Conservation (phyloP, 2,888 invertebrate species). For the Callyntrura sp. region DNA sequence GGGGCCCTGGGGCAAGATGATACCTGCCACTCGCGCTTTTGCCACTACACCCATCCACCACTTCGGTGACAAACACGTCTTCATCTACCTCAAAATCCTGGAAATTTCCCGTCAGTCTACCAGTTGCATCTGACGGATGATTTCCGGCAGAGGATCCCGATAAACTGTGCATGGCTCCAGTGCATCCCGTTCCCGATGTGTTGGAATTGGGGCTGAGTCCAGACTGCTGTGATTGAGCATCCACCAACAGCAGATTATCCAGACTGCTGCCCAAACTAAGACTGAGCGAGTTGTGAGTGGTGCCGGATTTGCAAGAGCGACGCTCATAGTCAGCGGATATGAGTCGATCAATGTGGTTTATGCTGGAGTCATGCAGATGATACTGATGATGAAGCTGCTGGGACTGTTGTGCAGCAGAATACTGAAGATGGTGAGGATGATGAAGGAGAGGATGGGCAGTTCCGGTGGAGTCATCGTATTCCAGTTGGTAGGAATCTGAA, state of each 20-base stretch:
- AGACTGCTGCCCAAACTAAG: constrained; percentile 81
- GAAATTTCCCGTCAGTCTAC: constrained; percentile 68
- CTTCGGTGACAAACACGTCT: constrained; percentile 81
- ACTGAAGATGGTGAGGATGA: constrained; percentile 23
- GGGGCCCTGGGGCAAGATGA: neutral
- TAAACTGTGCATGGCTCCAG: constrained; percentile 76
- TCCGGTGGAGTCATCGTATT: constrained; percentile 73
- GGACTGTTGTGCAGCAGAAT: neutral
- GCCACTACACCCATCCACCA: constrained; percentile 54
- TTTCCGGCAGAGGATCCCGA: constrained; percentile 64
- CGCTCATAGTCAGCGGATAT: constrained; percentile 67
- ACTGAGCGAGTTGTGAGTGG: constrained; percentile 79
- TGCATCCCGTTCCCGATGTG: constrained; percentile 68
- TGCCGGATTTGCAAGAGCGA: constrained; percentile 69
- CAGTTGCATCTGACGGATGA: constrained; percentile 75
- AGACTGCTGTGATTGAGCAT: constrained; percentile 80
- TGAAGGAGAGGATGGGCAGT: constrained; percentile 7
- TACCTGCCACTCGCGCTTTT: constrained; percentile 33
- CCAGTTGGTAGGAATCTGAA: constrained; percentile 82
- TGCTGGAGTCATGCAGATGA: constrained; percentile 18
- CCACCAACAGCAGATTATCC: constrained; percentile 83
- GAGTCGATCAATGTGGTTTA: constrained; percentile 60
- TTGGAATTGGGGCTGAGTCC: constrained; percentile 83
- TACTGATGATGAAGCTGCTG: neutral
- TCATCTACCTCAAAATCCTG: constrained; percentile 82